Percentiles rank a stretch among this genome's conserved stretches.
Evolutionary conservation across 2,888 invertebrate species (phyloP).

Genomic region (Rhagonycha fulva): DNA sequence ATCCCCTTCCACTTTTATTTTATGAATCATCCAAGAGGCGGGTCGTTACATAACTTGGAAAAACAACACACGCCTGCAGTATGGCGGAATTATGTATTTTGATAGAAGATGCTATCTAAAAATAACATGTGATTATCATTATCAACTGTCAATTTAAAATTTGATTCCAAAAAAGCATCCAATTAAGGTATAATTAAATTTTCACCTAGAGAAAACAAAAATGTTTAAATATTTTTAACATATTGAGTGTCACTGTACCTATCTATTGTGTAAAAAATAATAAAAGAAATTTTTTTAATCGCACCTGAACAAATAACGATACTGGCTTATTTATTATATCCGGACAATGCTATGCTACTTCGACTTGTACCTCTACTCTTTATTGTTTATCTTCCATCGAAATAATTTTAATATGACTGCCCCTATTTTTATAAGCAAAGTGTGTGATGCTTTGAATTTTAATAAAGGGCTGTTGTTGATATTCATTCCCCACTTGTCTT

Average conservation of each 20-base stretch:
- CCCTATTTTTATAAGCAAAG: slow-evolving; percentile 4
- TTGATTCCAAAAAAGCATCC: not conserved
- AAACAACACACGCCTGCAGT: slow-evolving; percentile 51
- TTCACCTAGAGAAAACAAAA: not conserved
- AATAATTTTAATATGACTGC: not conserved
- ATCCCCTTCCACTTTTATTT: slow-evolving; percentile 31
- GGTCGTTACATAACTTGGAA: slow-evolving; percentile 42
- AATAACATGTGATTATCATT: not conserved
- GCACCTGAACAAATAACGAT: slow-evolving; percentile 40
- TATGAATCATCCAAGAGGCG: slow-evolving; percentile 49
- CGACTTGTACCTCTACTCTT: slow-evolving; percentile 29
- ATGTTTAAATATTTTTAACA: not conserved
- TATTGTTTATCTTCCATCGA: slow-evolving; percentile 38
- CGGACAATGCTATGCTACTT: slow-evolving; percentile 27
- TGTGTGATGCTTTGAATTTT: slow-evolving; percentile 3
- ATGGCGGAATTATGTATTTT: slow-evolving; percentile 41
- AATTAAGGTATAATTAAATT: not conserved
- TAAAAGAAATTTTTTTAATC: slow-evolving; percentile 36
- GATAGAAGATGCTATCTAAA: not conserved
- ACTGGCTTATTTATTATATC: slow-evolving; percentile 29
- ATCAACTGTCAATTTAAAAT: not conserved
- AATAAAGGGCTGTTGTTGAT: slow-evolving; percentile 3
- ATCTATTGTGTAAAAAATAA: slow-evolving; percentile 30
- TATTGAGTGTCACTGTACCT: slow-evolving; percentile 30
- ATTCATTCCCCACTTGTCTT: slow-evolving; percentile 1